Percentiles rank a stretch among this genome's conserved stretches.
Conservation (phyloP, 2,113 vertebrate species). For the Nyctereutes procyonoides region DNA sequence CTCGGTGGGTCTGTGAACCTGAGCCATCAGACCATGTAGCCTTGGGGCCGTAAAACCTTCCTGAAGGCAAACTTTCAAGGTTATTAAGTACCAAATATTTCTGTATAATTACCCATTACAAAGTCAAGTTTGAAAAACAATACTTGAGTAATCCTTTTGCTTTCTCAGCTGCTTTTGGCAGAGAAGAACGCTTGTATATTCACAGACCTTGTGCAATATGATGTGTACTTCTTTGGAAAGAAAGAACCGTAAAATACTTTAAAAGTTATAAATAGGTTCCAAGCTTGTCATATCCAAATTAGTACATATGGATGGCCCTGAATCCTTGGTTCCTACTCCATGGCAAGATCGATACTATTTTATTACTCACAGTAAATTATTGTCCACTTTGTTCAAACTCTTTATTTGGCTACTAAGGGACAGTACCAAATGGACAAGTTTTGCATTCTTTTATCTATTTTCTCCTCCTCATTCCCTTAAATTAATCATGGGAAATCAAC, state of each 20-base stretch:
- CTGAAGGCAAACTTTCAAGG: constrained; percentile 54
- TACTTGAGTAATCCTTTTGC: constrained; percentile 53
- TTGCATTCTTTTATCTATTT: constrained; percentile 15
- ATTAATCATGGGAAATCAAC: not conserved
- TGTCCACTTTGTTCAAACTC: constrained; percentile 55
- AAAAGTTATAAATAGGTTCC: constrained; percentile 71
- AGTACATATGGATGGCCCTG: constrained; percentile 45
- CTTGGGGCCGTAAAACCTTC: constrained; percentile 44
- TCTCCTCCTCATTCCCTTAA: not conserved
- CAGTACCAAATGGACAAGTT: constrained; percentile 19
- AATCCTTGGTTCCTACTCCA: constrained; percentile 28
- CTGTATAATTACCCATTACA: constrained; percentile 58
- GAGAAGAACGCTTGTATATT: not conserved
- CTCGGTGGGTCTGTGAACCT: constrained; percentile 47
- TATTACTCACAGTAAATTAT: constrained; percentile 62
- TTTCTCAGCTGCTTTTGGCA: constrained; percentile 63
- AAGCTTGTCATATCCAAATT: constrained; percentile 67
- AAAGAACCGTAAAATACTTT: constrained; percentile 66
- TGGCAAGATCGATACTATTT: constrained; percentile 53
- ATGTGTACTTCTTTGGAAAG: constrained; percentile 64
- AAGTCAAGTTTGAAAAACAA: constrained; percentile 69
- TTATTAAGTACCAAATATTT: constrained; percentile 73
- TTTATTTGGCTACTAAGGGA: constrained; percentile 52
- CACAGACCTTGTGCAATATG: constrained; percentile 29
- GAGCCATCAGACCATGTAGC: constrained; percentile 60